Base-by-base conservation (phyloP, 2,888 invertebrate genomes). In the Phengaris alcon region DNA sequence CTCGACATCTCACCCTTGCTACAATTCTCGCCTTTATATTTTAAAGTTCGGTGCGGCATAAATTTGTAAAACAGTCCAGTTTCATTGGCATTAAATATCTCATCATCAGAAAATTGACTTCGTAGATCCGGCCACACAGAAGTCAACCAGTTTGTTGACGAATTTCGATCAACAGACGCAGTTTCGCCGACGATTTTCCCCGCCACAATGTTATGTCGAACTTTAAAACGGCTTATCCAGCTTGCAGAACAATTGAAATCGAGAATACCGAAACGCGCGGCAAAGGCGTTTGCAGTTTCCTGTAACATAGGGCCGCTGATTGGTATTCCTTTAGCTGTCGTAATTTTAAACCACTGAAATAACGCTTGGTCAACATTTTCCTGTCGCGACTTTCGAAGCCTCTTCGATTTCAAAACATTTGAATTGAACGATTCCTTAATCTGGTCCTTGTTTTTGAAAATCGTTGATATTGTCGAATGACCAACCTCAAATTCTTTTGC, bases 11-110 rank as follows among this genome's bases (percentile, higher is more conserved):
- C 83, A 74, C 83, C 84, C 48, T 82, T 82, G 22, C 74, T 76
- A 77, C 82, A 83, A 74, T 82, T 81, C 76, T 84, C 83, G 52
- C 81, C 81, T 81, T 82, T 83, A 69, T 81, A 83, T 74, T 77
- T 79, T 68, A 83, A 77, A 15, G 82, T 82, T 75, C 80, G 81
- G 73, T 80, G 80, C 7, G 82, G 83, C 15, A 81, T 79, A 57
- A 80, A 78, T 77, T 81, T 83, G 76, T 78, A 84, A 77, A 84
- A 84, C 51, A 82, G 76, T 48, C 82, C 82, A 54, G 82, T 81
- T 79, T 85, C 82, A 78, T 82, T 80, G 46, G 81, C 79, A 79
- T 82, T 82, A 76, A 79, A 82, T 74, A 82, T 79, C 78, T 82
- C 79, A 73, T 77, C 79, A 76, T 76, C 76, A 76, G 76, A 78